Conservation (phyloP, 2,888 invertebrate genomes). For the Cryptophagus acutangulus region DNA sequence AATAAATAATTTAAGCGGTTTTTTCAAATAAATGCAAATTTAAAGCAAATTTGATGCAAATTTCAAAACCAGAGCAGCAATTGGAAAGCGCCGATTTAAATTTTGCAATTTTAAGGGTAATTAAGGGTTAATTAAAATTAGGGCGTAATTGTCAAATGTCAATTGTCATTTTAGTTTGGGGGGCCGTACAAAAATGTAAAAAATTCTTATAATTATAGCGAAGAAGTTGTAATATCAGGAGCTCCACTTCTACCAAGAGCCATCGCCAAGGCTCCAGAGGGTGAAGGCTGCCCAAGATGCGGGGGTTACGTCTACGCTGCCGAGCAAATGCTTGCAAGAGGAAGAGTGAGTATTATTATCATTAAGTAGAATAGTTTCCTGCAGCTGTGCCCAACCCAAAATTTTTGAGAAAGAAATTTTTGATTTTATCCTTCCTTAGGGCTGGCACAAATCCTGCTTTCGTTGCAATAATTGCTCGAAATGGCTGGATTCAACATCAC, state of each 20-base stretch:
- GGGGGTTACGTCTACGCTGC: slow-evolving; percentile 87
- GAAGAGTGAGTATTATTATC: slow-evolving; percentile 83
- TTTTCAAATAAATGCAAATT: too few species aligned
- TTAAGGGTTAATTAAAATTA: too few species aligned
- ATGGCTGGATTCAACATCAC: slow-evolving; percentile 81
- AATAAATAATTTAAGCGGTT: too few species aligned
- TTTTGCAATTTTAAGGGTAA: too few species aligned
- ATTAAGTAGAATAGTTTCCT: too few species aligned
- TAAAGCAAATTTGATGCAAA: too few species aligned
- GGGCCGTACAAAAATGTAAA: too few species aligned
- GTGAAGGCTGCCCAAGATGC: slow-evolving; percentile 83
- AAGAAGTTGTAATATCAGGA: slow-evolving; percentile 33
- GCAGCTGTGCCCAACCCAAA: not conserved
- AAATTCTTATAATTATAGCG: slow-evolving; percentile 33
- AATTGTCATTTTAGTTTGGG: too few species aligned
- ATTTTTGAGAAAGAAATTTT: not conserved
- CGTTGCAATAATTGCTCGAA: slow-evolving; percentile 81
- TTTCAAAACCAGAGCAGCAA: too few species aligned
- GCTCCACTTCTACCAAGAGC: slow-evolving; percentile 52
- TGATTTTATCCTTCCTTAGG: slow-evolving; percentile 50
- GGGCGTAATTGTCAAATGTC: too few species aligned
- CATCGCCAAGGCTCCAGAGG: slow-evolving; percentile 77
- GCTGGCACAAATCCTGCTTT: slow-evolving; percentile 87
- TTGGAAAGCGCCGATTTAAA: too few species aligned
- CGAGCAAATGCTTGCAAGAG: slow-evolving; percentile 87